phyloP scores from a whole-genome alignment of 2,797 vertebrate genomes.

The Spinus olivaceus region DNA sequence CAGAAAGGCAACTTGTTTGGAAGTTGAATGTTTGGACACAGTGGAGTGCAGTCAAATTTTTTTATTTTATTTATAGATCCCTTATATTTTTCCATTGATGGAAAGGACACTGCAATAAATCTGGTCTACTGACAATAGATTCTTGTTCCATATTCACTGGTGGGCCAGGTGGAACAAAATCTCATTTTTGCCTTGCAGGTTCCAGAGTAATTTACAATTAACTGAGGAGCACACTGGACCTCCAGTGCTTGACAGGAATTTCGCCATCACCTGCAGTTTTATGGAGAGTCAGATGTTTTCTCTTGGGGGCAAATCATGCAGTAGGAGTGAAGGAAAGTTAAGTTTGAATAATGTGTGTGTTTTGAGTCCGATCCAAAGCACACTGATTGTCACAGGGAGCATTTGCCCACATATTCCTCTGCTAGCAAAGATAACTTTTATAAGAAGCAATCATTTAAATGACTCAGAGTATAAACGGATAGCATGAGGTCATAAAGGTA shows the following conservation, averaged over 20 bases:
- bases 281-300: conserved; percentile 17
- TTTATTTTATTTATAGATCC: not conserved
- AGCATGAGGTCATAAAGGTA: conserved; percentile 42
- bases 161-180: not conserved
- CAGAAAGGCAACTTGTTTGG: not conserved
- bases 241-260: not conserved
- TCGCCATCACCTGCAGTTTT: not conserved
- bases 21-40: not conserved
- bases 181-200: not conserved
- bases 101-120: not conserved
- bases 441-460: conserved; percentile 23
- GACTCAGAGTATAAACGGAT: conserved; percentile 23
- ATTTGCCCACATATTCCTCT: not conserved
- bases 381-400: conserved; percentile 23
- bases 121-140: not conserved
- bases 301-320: conserved; percentile 23
- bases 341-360: conserved; percentile 1
- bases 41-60: not conserved
- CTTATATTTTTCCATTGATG: not conserved
- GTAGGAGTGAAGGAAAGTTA: not conserved
- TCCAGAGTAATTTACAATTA: conserved; percentile 1
- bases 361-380: conserved; percentile 42
- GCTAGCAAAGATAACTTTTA: conserved; percentile 32
- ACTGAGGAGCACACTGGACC: not conserved
- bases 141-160: not conserved